Conservation (phyloP, 2,888 invertebrate species). For the Cheilosia vulpina region DNA sequence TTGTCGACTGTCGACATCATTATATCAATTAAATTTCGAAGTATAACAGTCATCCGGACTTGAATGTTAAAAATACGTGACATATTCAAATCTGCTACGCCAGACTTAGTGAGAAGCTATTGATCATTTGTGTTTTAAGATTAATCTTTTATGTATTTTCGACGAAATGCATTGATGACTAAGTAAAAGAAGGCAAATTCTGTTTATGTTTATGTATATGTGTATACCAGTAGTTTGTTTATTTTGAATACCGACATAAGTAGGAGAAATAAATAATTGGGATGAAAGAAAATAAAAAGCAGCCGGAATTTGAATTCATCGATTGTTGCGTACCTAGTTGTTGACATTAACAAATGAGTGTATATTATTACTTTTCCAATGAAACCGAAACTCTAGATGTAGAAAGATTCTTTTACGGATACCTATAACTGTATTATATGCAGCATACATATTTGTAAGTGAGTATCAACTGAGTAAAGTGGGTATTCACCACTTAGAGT, state of each 20-base stretch:
- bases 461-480: no score
- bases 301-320: no score
- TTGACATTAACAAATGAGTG: no score
- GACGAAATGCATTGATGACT: neutral
- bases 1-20: neutral
- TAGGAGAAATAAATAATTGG: neutral
- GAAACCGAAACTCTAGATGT: no score
- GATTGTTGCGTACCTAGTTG: no score
- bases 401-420: no score
- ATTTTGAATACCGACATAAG: neutral
- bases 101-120: neutral
- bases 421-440: no score
- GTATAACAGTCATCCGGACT: neutral
- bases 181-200: neutral
- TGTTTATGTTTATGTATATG: no score
- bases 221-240: neutral
- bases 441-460: no score
- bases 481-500: neutral
- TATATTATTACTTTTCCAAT: no score
- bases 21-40: neutral
- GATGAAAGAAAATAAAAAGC: neutral
- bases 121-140: conserved; percentile 2
- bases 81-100: neutral
- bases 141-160: neutral
- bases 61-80: conserved; percentile 7